Base-by-base conservation (phyloP, 2,113 vertebrate species). In the Corythaeola cristata region DNA sequence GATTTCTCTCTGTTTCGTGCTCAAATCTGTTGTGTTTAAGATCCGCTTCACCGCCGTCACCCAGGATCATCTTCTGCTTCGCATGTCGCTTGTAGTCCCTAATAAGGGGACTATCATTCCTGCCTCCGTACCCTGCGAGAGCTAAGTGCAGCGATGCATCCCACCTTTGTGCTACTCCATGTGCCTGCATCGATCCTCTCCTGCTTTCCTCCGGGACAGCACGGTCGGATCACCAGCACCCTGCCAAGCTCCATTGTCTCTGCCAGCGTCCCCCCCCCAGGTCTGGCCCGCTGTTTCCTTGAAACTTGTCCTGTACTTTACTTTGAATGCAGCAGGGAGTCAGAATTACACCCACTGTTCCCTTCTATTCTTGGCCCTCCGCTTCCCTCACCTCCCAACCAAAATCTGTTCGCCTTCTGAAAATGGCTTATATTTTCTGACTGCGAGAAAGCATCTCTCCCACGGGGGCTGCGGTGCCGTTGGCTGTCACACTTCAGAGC, bases 371-470 rank as follows among this genome's bases (percentile, higher is more conserved):
- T 94, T 93, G 94, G 96, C 86, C 93, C 91, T 94, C 67, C 2
- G n/a, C 89, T 95, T 96, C 96, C 95, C 93, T 97, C 97, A 97
- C 97, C 97, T 97, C 97, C 97, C 95, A 74, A 92, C 96, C 90
- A 71, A 97, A 96, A 97, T 97, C 96, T 97, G 97, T 97, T 97
- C 64, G 14, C 75, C 81, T 97, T 88, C 95, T 90, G 89, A 97
- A 97, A 96, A 95, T 84, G 95, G 89, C 76, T 97, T 90, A 32
- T 80, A 59, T 96, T 94, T 88, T 86, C 82, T 92, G 92, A 79
- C 69, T 74, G 94, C 2, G 66, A 89, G 73, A 95, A 96, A 89
- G 85, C 94, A 63, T 77, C 91, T 93, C 93, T 93, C 85, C 88
- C 83, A 84, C 69, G 8, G 85, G 94, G 92, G 87, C 24, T 89